A percentile compares a stretch with the other conserved stretches of the same genome.
phyloP scores from a whole-genome alignment of 2,888 invertebrate species.

The Dolichomitus sp. region DNA sequence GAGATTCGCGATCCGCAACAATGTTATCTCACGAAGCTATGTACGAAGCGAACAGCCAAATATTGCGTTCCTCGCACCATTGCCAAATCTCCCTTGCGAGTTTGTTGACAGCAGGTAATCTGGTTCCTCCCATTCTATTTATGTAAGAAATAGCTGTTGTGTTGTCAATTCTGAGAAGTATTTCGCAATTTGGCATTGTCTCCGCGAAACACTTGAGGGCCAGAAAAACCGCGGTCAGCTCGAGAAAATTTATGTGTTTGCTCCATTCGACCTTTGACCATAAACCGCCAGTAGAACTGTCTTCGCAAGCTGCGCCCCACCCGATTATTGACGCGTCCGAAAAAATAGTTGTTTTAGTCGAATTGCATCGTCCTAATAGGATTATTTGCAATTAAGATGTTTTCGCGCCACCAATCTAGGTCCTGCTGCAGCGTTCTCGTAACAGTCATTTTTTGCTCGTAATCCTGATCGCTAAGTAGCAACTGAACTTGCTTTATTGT shows the following conservation, averaged over 20 bases:
- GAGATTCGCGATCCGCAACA: constrained; percentile 4
- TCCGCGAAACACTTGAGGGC: constrained; percentile 51
- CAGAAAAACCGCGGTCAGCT: neutral
- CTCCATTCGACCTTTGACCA: neutral
- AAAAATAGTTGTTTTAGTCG: constrained; percentile 52
- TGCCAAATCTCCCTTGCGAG: constrained; percentile 21
- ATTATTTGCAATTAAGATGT: constrained; percentile 8
- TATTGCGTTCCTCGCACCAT: constrained; percentile 1
- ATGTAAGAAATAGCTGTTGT: constrained; percentile 61
- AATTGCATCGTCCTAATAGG: constrained; percentile 38
- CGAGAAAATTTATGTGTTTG: constrained; percentile 11
- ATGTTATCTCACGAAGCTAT: constrained; percentile 15
- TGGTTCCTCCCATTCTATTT: constrained; percentile 60
- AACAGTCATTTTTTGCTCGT: no score
- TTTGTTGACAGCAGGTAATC: constrained; percentile 12
- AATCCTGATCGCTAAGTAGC: no score
- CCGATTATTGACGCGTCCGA: constrained; percentile 65
- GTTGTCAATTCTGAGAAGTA: constrained; percentile 58
- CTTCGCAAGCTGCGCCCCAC: constrained; percentile 68
- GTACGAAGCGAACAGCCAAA: constrained; percentile 16
- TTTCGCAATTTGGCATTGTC: constrained; percentile 34
- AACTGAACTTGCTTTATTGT: no score
- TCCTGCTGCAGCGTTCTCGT: constrained; percentile 4
- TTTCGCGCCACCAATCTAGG: constrained; percentile 30
- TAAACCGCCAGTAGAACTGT: neutral